Evolutionary conservation across 2,113 vertebrate species (phyloP).

Genomic region (Steatornis caripensis): DNA sequence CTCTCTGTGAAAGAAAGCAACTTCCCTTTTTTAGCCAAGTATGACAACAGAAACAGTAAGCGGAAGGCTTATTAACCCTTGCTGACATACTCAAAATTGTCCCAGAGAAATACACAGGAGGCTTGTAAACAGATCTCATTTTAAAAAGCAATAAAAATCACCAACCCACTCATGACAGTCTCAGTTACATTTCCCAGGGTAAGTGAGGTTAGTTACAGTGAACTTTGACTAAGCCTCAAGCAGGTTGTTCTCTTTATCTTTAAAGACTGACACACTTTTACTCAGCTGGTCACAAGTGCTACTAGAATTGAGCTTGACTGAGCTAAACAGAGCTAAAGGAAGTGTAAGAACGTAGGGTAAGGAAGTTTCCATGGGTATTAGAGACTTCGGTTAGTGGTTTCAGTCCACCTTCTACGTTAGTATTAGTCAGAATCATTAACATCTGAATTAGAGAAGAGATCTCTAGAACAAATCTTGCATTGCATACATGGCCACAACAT

Average conservation of each 20-base stretch:
- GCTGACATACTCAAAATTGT: not conserved
- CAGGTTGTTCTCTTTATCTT: not conserved
- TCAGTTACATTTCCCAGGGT: not conserved
- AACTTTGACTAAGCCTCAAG: not conserved
- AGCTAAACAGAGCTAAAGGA: not conserved
- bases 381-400: not conserved
- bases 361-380: not conserved
- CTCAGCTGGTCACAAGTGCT: not conserved
- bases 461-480: not conserved
- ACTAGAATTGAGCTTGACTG: not conserved
- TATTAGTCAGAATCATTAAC: not conserved
- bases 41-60: not conserved
- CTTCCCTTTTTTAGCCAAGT: not conserved
- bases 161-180: not conserved
- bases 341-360: not conserved
- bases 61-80: not conserved
- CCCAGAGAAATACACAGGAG: rapidly evolving
- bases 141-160: not conserved
- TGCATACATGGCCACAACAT: not conserved
- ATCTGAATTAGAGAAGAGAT: not conserved
- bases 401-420: not conserved
- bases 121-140: not conserved
- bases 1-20: not conserved
- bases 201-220: not conserved
- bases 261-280: not conserved